phyloP scores from a whole-genome alignment of 1,140 invertebrate species.

The Bilobella aurantiaca region DNA sequence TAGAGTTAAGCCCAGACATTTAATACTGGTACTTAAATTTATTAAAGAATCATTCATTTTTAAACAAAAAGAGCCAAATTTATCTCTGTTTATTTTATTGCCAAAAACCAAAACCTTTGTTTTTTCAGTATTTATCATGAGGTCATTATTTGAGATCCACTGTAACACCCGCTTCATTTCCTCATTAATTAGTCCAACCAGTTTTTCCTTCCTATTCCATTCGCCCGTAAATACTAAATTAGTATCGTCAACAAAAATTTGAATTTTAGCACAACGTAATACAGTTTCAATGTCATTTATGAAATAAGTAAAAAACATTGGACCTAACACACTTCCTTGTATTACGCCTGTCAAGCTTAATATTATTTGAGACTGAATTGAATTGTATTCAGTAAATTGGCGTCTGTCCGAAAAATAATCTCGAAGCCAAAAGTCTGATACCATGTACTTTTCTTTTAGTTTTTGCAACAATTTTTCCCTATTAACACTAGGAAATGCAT shows the following conservation, averaged over 20 bases:
- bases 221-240: conserved; percentile 9
- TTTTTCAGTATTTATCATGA: neutral
- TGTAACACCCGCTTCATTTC: neutral
- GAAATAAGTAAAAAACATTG: conserved; percentile 11
- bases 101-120: neutral
- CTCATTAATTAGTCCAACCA: neutral
- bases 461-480: conserved; percentile 1
- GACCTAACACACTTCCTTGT: conserved; percentile 12
- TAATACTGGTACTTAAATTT: neutral
- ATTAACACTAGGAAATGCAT: conserved; percentile 11
- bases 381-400: conserved; percentile 6
- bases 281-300: conserved; percentile 13
- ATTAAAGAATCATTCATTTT: neutral
- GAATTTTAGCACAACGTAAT: neutral
- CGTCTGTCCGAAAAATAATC: conserved; percentile 7
- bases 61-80: neutral
- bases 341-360: neutral
- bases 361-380: neutral
- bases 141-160: neutral
- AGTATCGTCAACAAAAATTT: conserved; percentile 16
- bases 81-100: neutral
- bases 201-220: neutral
- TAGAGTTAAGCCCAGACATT: neutral
- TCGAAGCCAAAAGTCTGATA: conserved; percentile 14
- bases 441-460: conserved; percentile 10